Percentiles rank a stretch among this genome's conserved stretches.
Evolutionary conservation across 2,888 invertebrate species (phyloP).

Genomic region (Podabrus alpinus): DNA sequence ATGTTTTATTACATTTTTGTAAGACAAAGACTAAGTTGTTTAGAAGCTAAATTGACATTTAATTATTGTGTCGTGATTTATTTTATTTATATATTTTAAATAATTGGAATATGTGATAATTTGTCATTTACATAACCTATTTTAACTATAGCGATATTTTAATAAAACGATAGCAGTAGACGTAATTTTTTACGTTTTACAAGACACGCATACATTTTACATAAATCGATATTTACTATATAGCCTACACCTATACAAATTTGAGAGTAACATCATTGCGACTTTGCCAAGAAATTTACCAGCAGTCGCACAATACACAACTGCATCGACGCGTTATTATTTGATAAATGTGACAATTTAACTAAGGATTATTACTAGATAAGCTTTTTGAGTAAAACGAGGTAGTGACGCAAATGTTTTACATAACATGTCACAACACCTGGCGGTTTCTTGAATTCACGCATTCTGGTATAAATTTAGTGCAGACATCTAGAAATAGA

Average conservation of each 20-base stretch:
- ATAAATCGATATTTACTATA: not conserved
- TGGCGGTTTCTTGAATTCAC: constrained; percentile 37
- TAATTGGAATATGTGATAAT: not conserved
- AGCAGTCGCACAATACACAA: constrained; percentile 10
- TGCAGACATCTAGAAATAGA: constrained; percentile 32
- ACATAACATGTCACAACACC: constrained; percentile 41
- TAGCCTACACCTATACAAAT: constrained; percentile 6
- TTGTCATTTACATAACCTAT: not conserved
- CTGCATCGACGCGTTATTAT: constrained; percentile 36
- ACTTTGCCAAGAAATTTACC: constrained; percentile 13
- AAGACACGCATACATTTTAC: not conserved
- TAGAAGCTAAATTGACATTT: not conserved
- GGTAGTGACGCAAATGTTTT: constrained; percentile 40
- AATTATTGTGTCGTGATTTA: not conserved
- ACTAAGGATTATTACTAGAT: constrained; percentile 31
- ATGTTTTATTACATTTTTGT: not conserved
- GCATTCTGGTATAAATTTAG: constrained; percentile 32
- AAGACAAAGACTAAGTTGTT: not conserved
- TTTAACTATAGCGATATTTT: not conserved
- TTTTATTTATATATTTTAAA: not conserved
- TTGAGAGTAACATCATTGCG: not conserved
- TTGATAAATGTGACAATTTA: constrained; percentile 40
- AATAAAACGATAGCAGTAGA: not conserved
- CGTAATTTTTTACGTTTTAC: not conserved
- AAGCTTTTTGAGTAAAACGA: constrained; percentile 24